These are phyloP conservation scores for Pimephales promelas DNA, from an alignment of 2,113 vertebrate genomes.

Conservation along the genomic window DNA sequence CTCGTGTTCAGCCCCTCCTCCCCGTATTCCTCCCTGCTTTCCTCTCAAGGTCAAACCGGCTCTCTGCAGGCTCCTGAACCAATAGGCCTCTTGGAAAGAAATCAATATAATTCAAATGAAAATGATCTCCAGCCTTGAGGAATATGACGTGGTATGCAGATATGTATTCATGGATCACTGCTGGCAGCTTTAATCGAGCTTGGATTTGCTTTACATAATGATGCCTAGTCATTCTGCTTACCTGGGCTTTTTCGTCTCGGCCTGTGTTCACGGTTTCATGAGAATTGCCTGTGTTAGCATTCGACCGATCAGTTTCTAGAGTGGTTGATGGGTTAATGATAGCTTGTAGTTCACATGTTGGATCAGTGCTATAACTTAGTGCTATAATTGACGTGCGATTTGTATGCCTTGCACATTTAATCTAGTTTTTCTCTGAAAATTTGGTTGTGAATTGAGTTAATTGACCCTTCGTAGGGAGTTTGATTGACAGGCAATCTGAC, in stretches of 20 bases:
- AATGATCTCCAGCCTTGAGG: neutral
- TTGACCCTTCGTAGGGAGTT: no score
- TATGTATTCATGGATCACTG: neutral
- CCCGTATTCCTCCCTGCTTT: constrained; percentile 21
- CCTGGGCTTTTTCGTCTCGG: neutral
- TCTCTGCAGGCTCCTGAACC: constrained; percentile 29
- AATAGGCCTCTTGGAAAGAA: neutral
- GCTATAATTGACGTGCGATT: neutral
- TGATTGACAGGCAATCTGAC: no score
- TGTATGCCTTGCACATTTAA: neutral
- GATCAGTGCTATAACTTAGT: neutral
- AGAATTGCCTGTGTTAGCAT: neutral
- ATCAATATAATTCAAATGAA: neutral
- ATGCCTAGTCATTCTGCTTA: neutral
- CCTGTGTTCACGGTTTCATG: neutral
- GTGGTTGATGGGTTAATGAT: neutral
- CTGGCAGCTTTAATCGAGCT: neutral
- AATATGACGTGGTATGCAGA: neutral
- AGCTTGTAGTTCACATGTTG: neutral
- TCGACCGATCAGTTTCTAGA: no score
- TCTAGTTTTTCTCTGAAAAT: no score
- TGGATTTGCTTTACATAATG: neutral
- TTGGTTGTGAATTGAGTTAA: neutral
- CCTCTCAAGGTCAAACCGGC: constrained; percentile 61
- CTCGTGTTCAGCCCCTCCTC: neutral